Evolutionary conservation across 1,140 invertebrate genomes (phyloP).

Genomic region (Panulirus ornatus): DNA sequence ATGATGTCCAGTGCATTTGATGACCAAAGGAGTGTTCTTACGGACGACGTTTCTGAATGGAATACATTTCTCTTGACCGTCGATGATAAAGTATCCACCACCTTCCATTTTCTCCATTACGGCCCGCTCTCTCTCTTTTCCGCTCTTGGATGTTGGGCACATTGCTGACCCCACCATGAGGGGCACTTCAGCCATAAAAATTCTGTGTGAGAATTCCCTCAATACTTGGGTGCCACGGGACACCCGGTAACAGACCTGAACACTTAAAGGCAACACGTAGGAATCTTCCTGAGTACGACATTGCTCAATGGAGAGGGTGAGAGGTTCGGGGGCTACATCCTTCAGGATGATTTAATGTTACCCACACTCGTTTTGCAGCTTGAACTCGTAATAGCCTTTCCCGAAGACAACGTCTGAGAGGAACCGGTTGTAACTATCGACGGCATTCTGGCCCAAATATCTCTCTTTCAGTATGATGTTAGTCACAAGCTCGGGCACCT

Average conservation of each 20-base stretch:
- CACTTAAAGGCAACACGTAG: not conserved
- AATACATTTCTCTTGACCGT: not conserved
- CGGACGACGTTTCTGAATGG: not conserved
- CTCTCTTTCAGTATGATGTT: too few species aligned
- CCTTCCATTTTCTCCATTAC: not conserved
- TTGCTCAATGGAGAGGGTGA: not conserved
- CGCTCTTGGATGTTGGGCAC: not conserved
- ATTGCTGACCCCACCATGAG: slow-evolving; percentile 10
- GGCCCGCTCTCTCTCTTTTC: not conserved
- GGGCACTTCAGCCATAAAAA: not conserved
- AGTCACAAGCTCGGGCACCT: too few species aligned
- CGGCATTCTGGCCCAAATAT: too few species aligned
- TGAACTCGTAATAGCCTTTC: too few species aligned
- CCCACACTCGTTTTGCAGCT: not conserved
- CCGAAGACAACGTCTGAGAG: too few species aligned
- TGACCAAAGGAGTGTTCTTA: not conserved
- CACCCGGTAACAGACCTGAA: not conserved
- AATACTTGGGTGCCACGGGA: not conserved
- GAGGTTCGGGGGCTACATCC: not conserved
- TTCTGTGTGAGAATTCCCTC: not conserved
- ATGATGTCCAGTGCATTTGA: not conserved
- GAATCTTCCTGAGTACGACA: not conserved
- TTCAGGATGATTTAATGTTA: not conserved
- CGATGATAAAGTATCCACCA: slow-evolving; percentile 8
- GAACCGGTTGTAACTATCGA: too few species aligned